phyloP scores from a whole-genome alignment of 1,140 invertebrate genomes.

The Physella acuta region DNA sequence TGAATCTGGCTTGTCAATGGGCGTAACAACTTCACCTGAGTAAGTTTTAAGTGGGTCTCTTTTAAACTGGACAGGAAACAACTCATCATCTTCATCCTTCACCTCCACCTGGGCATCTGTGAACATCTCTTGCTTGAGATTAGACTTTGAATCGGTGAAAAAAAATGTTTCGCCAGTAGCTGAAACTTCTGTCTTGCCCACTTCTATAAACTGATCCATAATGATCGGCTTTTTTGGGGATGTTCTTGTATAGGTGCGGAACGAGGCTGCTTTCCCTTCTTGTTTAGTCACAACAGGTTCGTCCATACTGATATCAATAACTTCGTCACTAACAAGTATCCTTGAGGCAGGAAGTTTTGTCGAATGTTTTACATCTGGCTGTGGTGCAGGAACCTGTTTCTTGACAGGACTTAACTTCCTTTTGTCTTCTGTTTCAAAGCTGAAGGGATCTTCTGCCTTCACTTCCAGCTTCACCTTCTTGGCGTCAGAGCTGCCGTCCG shows the following conservation, averaged over 20 bases:
- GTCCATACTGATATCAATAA: conserved; percentile 4
- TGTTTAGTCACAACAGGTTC: neutral
- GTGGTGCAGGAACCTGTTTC: conserved; percentile 16
- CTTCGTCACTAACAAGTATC: conserved; percentile 22
- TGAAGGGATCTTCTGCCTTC: conserved; percentile 40
- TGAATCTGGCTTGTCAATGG: conserved; percentile 23
- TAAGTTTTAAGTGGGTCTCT: conserved; percentile 26
- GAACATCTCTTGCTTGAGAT: neutral
- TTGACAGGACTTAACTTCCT: conserved; percentile 27
- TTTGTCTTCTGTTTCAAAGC: conserved; percentile 43
- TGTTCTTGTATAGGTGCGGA: conserved; percentile 21
- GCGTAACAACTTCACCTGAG: conserved; percentile 27
- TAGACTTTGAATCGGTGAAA: neutral
- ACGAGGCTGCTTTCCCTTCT: conserved; percentile 3
- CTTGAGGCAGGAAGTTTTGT: conserved; percentile 32
- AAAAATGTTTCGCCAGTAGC: conserved; percentile 18
- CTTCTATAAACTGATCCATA: conserved; percentile 32
- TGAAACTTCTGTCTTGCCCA: conserved; percentile 22
- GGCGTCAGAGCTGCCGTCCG: conserved; percentile 26
- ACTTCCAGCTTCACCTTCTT: conserved; percentile 32
- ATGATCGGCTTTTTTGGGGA: conserved; percentile 17
- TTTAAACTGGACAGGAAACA: conserved; percentile 24
- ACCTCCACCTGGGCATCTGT: neutral
- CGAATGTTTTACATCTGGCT: conserved; percentile 7
- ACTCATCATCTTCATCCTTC: conserved; percentile 28